These are phyloP conservation scores for Dryobota labecula DNA, from an alignment of 2,888 invertebrate species.

Conservation along the genomic window DNA sequence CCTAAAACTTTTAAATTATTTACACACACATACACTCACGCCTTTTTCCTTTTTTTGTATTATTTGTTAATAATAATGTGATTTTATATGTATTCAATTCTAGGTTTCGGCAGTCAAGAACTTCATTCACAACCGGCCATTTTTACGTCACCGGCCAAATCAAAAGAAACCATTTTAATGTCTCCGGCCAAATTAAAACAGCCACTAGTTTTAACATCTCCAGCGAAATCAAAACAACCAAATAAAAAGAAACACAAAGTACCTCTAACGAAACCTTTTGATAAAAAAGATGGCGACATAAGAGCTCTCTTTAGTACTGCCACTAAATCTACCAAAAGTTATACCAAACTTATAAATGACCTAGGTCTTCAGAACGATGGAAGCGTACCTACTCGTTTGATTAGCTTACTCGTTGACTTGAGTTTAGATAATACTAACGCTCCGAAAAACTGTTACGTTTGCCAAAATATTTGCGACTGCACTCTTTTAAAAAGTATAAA, in stretches of 20 bases:
- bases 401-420: constrained; percentile 87
- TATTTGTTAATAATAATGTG: not conserved
- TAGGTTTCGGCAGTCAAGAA: constrained; percentile 77
- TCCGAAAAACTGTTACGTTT: constrained; percentile 82
- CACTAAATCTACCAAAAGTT: constrained; percentile 86
- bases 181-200: constrained; percentile 74
- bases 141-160: constrained; percentile 65
- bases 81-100: constrained; percentile 41
- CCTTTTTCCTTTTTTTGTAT: too few species aligned
- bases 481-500: constrained; percentile 71
- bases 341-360: constrained; percentile 85
- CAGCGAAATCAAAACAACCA: constrained; percentile 72
- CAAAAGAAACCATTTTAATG: constrained; percentile 63
- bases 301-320: constrained; percentile 88
- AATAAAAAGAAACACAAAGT: constrained; percentile 77
- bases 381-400: constrained; percentile 78
- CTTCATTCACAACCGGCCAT: constrained; percentile 64
- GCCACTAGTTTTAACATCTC: constrained; percentile 55
- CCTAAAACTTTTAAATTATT: not conserved
- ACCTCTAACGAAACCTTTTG: constrained; percentile 74
- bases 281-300: constrained; percentile 89
- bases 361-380: constrained; percentile 81
- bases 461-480: constrained; percentile 85
- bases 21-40: too few species aligned
- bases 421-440: constrained; percentile 79